Evolutionary conservation across 2,888 invertebrate species (phyloP).

Genomic region (Chrysopilus asiliformis): DNA sequence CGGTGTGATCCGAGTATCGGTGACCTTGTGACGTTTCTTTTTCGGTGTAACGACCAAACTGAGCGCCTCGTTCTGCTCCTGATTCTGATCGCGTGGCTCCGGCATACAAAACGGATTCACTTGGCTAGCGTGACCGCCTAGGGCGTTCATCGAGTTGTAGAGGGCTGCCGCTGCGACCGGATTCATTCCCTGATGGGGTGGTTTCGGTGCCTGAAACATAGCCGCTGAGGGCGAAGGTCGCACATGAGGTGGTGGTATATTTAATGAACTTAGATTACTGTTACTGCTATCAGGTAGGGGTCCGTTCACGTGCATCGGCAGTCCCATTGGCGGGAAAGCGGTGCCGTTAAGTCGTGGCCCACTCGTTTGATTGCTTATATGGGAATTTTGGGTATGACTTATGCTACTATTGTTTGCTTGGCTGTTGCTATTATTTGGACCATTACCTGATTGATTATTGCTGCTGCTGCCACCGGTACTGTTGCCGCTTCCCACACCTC

Average conservation of each 20-base stretch:
- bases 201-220: slow-evolving; percentile 76
- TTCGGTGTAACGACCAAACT: slow-evolving; percentile 90
- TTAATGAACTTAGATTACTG: slow-evolving; percentile 44
- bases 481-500: no score
- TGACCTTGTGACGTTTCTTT: slow-evolving; percentile 95
- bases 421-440: slow-evolving; percentile 20
- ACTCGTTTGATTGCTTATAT: slow-evolving; percentile 27
- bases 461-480: slow-evolving; percentile 23
- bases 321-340: slow-evolving; percentile 40
- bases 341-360: slow-evolving; percentile 48
- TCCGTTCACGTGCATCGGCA: slow-evolving; percentile 37
- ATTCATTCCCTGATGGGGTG: slow-evolving; percentile 48
- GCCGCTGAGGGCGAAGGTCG: slow-evolving; percentile 54
- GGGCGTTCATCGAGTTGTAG: slow-evolving; percentile 50
- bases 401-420: slow-evolving; percentile 11
- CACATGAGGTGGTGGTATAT: slow-evolving; percentile 48
- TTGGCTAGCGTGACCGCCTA: slow-evolving; percentile 36
- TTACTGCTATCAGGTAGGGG: slow-evolving; percentile 31
- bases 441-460: slow-evolving; percentile 36
- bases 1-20: slow-evolving; percentile 84
- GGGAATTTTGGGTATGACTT: slow-evolving; percentile 13
- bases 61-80: slow-evolving; percentile 87
- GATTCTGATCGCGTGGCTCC: slow-evolving; percentile 50
- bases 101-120: slow-evolving; percentile 44
- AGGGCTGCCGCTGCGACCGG: slow-evolving; percentile 45